These are phyloP conservation scores for Leguminivora glycinivorella DNA, from an alignment of 1,140 invertebrate genomes.

Conservation along the genomic window DNA sequence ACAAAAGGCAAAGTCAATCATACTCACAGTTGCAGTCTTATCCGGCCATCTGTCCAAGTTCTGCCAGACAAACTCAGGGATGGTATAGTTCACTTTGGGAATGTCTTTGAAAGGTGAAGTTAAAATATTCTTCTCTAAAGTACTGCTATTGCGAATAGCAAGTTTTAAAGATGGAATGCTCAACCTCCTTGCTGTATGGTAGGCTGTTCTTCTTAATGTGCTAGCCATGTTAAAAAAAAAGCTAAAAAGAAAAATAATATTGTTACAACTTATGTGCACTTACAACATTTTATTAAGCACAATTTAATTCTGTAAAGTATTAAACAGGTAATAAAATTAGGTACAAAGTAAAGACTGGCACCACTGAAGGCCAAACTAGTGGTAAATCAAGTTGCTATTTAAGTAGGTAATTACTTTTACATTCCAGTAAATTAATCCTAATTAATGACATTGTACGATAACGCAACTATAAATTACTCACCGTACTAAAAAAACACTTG, in stretches of 20 bases:
- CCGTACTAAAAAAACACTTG: neutral
- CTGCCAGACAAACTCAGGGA: constrained; percentile 73
- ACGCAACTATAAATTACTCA: neutral
- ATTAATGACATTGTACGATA: too few species aligned
- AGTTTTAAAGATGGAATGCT: constrained; percentile 9
- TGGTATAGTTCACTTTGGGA: constrained; percentile 46
- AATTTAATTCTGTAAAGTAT: too few species aligned
- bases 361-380: neutral
- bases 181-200: constrained; percentile 19
- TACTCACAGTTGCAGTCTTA: constrained; percentile 65
- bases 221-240: constrained; percentile 14
- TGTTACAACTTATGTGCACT: neutral
- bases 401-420: neutral
- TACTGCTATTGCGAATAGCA: constrained; percentile 32
- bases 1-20: constrained; percentile 29
- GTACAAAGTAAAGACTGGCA: neutral
- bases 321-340: neutral
- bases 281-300: too few species aligned
- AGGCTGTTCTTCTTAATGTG: neutral
- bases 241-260: neutral
- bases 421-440: neutral
- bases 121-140: constrained; percentile 51
- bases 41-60: constrained; percentile 71
- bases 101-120: constrained; percentile 54
- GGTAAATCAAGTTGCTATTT: neutral